Percentiles rank a stretch among this genome's conserved stretches.
These are phyloP conservation scores for Pachydiplax longipennis DNA, from an alignment of 2,888 invertebrate species.

Conservation along the genomic window DNA sequence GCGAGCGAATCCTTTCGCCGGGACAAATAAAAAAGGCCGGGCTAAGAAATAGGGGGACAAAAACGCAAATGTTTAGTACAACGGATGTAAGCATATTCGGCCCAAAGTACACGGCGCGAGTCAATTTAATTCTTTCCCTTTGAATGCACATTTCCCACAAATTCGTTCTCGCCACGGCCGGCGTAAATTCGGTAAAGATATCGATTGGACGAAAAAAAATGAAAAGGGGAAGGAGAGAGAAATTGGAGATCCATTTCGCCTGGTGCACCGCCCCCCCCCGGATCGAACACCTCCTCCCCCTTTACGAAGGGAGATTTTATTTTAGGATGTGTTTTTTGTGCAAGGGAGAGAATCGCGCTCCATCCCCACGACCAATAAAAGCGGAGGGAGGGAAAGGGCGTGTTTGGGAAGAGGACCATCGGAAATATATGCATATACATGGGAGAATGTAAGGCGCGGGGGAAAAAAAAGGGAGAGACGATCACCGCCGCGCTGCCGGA, in stretches of 20 bases:
- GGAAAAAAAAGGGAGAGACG: neutral
- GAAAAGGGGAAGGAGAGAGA: neutral
- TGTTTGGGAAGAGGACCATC: neutral
- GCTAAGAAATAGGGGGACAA: too few species aligned
- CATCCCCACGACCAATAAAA: conserved; percentile 3
- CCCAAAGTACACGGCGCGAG: neutral
- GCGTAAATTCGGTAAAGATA: conserved; percentile 34
- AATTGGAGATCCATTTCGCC: neutral
- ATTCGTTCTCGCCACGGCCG: conserved; percentile 12
- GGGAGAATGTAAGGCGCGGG: neutral
- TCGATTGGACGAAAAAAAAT: conserved; percentile 7
- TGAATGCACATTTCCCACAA: conserved; percentile 16
- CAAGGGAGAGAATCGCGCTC: neutral
- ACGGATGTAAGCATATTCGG: neutral
- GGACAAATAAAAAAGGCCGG: too few species aligned
- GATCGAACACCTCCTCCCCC: neutral
- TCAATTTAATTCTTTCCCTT: neutral
- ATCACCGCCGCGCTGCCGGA: too few species aligned
- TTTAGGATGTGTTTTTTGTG: conserved; percentile 1
- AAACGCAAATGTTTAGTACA: neutral
- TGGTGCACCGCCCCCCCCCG: neutral
- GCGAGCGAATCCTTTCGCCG: too few species aligned
- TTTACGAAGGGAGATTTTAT: neutral
- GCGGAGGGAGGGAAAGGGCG: neutral
- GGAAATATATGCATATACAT: neutral